These are phyloP conservation scores for Cichlasoma orientale DNA, from an alignment of 2,797 vertebrate genomes.

Conservation along the genomic window DNA sequence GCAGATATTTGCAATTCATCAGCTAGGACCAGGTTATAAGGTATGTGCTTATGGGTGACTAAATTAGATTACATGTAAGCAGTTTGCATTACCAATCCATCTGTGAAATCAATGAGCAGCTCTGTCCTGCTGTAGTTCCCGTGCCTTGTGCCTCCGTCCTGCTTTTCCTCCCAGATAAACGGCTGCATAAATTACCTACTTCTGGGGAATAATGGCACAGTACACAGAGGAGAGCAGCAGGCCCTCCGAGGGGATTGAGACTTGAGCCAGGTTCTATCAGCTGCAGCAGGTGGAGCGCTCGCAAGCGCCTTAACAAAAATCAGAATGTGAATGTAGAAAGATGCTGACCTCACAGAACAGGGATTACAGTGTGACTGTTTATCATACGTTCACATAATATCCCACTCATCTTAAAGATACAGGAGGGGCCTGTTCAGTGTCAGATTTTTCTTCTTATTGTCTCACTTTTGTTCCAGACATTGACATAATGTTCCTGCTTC, in stretches of 20 bases:
- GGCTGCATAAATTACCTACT: slow-evolving; percentile 62
- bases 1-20: slow-evolving; percentile 99
- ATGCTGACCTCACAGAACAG: slow-evolving; percentile 33
- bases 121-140: slow-evolving; percentile 27
- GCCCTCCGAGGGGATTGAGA: slow-evolving; percentile 33
- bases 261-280: slow-evolving; percentile 57
- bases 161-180: slow-evolving; percentile 61
- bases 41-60: slow-evolving; percentile 76
- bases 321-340: slow-evolving; percentile 38
- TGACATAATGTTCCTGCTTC: slow-evolving; percentile 10
- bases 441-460: neutral
- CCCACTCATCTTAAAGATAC: slow-evolving; percentile 4
- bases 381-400: slow-evolving; percentile 7
- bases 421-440: neutral
- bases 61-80: slow-evolving; percentile 64
- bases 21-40: slow-evolving; percentile 96
- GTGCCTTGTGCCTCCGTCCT: slow-evolving; percentile 40
- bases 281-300: slow-evolving; percentile 52
- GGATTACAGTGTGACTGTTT: slow-evolving; percentile 28
- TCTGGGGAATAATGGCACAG: slow-evolving; percentile 55
- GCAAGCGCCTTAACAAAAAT: slow-evolving; percentile 30
- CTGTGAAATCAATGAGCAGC: slow-evolving; percentile 59
- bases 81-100: slow-evolving; percentile 60
- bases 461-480: slow-evolving; percentile 6
- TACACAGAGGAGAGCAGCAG: slow-evolving; percentile 39